A percentile compares a stretch with the other conserved stretches of the same genome.
These are phyloP conservation scores for Danaus melanippus DNA, from an alignment of 1,140 invertebrate species.

Conservation along the genomic window DNA sequence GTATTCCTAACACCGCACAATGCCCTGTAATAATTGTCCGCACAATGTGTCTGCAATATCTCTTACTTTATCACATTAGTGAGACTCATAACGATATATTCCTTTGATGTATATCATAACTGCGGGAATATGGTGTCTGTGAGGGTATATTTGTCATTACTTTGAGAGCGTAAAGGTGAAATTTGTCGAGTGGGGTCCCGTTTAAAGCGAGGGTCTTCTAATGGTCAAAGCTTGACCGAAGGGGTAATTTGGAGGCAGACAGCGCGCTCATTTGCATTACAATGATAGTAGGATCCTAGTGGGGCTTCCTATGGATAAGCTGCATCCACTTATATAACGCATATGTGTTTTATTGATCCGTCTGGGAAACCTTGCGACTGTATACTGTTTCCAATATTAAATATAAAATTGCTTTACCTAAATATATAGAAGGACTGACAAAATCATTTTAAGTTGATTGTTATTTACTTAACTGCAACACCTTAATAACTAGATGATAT, in stretches of 20 bases:
- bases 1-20: conserved; percentile 28
- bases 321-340: conserved; percentile 9
- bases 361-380: too few species aligned
- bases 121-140: conserved; percentile 18
- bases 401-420: too few species aligned
- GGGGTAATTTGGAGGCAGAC: conserved; percentile 69
- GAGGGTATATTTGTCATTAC: conserved; percentile 27
- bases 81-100: conserved; percentile 54
- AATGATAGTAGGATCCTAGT: conserved; percentile 56
- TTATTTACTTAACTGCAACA: too few species aligned
- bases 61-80: conserved; percentile 54
- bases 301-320: conserved; percentile 51
- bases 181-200: conserved; percentile 36
- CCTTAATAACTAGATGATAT: too few species aligned
- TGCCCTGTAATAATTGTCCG: conserved; percentile 55
- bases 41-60: conserved; percentile 48
- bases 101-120: conserved; percentile 53
- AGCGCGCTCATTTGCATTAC: conserved; percentile 65
- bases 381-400: too few species aligned
- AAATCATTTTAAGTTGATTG: too few species aligned
- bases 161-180: conserved; percentile 30
- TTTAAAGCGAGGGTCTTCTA: conserved; percentile 60
- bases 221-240: conserved; percentile 60
- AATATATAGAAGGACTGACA: too few species aligned
- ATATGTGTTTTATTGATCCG: conserved; percentile 1